Evolutionary conservation across 1,140 invertebrate species (phyloP).

Genomic region (Leptopilina boulardi): DNA sequence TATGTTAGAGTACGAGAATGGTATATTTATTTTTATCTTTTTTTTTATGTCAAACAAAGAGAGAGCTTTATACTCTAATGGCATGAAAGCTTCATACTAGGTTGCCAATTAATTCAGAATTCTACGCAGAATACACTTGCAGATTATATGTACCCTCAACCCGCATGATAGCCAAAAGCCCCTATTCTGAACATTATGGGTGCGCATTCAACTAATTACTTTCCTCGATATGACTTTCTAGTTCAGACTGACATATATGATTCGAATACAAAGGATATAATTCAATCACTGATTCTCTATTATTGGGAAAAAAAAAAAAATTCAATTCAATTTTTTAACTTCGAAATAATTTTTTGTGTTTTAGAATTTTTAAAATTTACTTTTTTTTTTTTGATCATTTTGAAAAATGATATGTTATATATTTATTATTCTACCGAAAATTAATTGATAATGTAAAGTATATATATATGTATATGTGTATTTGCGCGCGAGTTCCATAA

Average conservation of each 20-base stretch:
- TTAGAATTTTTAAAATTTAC: too few species aligned
- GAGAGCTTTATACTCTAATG: conserved; percentile 31
- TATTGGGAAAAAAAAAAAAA: neutral
- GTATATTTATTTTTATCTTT: conserved; percentile 8
- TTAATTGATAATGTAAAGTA: neutral
- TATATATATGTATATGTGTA: neutral
- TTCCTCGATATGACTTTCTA: conserved; percentile 26
- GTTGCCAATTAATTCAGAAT: conserved; percentile 32
- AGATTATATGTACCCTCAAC: conserved; percentile 22
- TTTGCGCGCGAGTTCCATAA: neutral
- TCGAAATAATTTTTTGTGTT: too few species aligned
- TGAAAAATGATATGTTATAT: too few species aligned
- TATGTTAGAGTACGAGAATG: neutral
- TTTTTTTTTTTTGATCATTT: too few species aligned
- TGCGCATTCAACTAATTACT: conserved; percentile 33
- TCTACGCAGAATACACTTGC: conserved; percentile 31
- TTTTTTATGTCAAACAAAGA: conserved; percentile 21
- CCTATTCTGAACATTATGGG: conserved; percentile 20
- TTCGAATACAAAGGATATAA: conserved; percentile 4
- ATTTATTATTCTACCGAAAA: too few species aligned
- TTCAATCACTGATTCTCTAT: neutral
- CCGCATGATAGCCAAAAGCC: conserved; percentile 28
- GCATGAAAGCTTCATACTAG: conserved; percentile 14
- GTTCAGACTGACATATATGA: neutral
- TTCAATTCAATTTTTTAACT: neutral